These are phyloP conservation scores for Podarcis lilfordi DNA, from an alignment of 2,797 vertebrate species.

Conservation along the genomic window DNA sequence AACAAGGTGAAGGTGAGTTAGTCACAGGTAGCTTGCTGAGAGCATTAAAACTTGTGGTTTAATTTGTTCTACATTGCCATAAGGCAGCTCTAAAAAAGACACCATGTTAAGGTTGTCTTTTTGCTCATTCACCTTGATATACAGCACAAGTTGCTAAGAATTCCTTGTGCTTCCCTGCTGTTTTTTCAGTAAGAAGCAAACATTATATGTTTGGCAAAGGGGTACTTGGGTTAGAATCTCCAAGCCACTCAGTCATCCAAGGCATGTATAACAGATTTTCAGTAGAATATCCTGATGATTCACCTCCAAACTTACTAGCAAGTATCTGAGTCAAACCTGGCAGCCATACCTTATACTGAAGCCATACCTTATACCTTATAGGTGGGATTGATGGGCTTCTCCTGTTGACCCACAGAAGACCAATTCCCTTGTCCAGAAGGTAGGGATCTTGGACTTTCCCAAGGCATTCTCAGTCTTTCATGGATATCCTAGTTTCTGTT, in stretches of 20 bases:
- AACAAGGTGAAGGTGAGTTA: not conserved
- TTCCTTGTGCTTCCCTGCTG: not conserved
- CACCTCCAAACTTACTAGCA: not conserved
- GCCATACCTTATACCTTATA: too few species aligned
- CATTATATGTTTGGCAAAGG: not conserved
- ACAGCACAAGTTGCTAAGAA: not conserved
- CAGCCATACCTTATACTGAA: not conserved
- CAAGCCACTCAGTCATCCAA: not conserved
- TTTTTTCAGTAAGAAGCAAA: not conserved
- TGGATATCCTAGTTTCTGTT: too few species aligned
- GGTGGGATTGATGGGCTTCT: not conserved
- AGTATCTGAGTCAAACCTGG: not conserved
- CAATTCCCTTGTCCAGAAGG: not conserved
- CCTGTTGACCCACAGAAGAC: not conserved
- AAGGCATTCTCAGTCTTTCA: too few species aligned
- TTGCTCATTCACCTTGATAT: not conserved
- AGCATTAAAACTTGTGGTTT: conserved; percentile 9
- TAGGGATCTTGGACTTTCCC: too few species aligned
- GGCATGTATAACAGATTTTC: not conserved
- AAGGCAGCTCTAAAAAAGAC: not conserved
- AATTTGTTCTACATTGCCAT: not conserved
- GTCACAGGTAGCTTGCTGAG: conserved; percentile 16
- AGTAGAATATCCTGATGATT: not conserved
- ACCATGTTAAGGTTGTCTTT: not conserved
- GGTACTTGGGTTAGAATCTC: not conserved